Evolutionary conservation across 2,888 invertebrate genomes (phyloP), one percentile per base, ranked within the genome.

Genomic region (Zygothrica quintamaculata): DNA sequence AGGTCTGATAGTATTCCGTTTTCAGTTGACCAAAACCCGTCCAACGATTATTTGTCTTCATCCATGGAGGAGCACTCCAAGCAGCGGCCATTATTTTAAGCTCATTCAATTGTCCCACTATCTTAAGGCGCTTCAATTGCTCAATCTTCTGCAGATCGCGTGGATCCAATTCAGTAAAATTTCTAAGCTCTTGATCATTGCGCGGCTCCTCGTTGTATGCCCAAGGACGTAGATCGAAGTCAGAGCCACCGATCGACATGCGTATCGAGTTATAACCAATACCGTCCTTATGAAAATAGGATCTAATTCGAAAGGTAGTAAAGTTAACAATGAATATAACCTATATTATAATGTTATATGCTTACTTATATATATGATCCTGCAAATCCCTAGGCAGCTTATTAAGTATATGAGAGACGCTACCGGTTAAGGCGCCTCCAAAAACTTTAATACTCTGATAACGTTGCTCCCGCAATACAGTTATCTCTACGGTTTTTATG

Each of bases 401-500:
- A 1, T 89, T 60, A 1, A 91, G 55, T 18, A 90, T 77, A 61
- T 90, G 58, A 0, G 91, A 89, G 2, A 93, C 93, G 0, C 93
- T 91, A 58, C 95, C 95, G 0, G 98, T 98, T 58, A 98, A 95
- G 0, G 97, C 96, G 0, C 96, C 97, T 0, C 98, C 98, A 89
- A 96, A 98, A 0, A 97, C 97, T 61, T 93, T 88, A 7, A 98
- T 94, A 12, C 87, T 92, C 90, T 98, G 98, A 84, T 92, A 93
- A 2, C 89, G 91, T 36, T 66, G 73, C 7, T 73, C 80, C 12
- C 88, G 77, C 31, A 89, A 66, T 0, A 91, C 82, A 16, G 43
- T 61, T 7, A 89, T 31, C 2, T 59, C 22, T 0, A 77, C 57
- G 0, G 69, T 75, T 11, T 71, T 66, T 1, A 67, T 59, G 16